Base-by-base conservation (phyloP, 2,113 vertebrate genomes). In the Plotosus lineatus region DNA sequence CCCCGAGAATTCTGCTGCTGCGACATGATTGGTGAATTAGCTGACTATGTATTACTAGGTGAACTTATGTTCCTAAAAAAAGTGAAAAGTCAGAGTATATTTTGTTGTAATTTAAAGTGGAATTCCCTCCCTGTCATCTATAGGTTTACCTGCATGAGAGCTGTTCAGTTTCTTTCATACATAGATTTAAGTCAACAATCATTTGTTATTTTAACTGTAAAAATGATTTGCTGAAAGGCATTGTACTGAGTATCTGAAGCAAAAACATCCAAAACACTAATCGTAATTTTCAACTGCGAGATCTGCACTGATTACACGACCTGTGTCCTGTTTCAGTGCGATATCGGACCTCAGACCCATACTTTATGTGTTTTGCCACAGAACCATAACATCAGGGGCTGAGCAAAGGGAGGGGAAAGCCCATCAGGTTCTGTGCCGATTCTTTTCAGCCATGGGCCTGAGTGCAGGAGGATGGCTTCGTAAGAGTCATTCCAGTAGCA, bases 371-470 rank as follows among this genome's bases (percentile, higher is more conserved):
- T 77, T 80, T 40, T 46, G 26, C 56, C 33, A 40, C 44, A 85
- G 78, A 10, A 76, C 46, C 26, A 26, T 4, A 14, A 33, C 12
- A 6, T 21, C 48, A 10, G 82, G 83, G 15, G 63, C 26, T 10
- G 77, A 81, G 21, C 80, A 68, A 15, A 80, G 53, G 85, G 83
- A 87, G 6, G 77, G 85, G 4, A 65, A 73, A 6, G 66, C 88
- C 55, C 88, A 86, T 42, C 87, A 90, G 0, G 90, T 90, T 56
- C 90, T 98, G 83, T 94, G 90, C 26, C 94, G 90, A 77, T 90
- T 98, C n/a, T 92, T 98, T 86, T 90, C 91, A 0, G 89, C 89
- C 56, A 87, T 97, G 84, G 90, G 91, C 48, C 92, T 93, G 82
- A 89, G 86, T 55, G 87, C 94, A 0, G 87, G 89, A 72, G 90